Base-by-base conservation (phyloP, 2,888 invertebrate genomes). In the Synergus umbraculus region DNA sequence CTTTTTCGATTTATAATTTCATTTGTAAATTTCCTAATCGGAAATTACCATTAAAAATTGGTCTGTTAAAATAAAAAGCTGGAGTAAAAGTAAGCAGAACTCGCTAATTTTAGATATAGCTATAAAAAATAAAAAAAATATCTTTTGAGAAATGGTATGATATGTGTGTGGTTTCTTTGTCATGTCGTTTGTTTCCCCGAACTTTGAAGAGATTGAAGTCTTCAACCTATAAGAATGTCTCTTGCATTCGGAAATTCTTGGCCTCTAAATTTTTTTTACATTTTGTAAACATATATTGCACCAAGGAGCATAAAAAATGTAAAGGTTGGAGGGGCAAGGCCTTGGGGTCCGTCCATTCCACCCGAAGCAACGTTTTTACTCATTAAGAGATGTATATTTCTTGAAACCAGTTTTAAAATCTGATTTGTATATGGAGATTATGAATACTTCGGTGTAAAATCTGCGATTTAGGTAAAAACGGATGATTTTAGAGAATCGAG, bases 381-480 rank as follows among this genome's bases (percentile, higher is more conserved):
- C 69, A 69, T 69, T 69, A 69, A 69, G n/a, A 69, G 69, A 49
- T 49, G 15, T 49, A 69, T 69, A 69, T 49, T 69, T 69, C 37
- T 69, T 13, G 29, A 69, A 69, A 69, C 49, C 69, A 49, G 49
- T 69, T 69, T 69, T 49, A 49, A 49, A 69, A 69, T 69, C 29
- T 69, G 69, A 69, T 69, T 46, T 49, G n/a, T 49, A 49, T 46
- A 67, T 67, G 22, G 46, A 67, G 67, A 46, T 46, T 67, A 67
- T 67, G n/a, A 67, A 67, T 22, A 22, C 8, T 18, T 46, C 67
- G 46, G 13, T 15, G 22, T 22, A 67, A 67, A 67, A 46, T 67
- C 46, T 44, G 7, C 46, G 29, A 15, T 46, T 67, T 13, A 67
- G 67, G 46, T 7, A 22, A 67, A 67, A 67, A 46, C 8, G 43